Base-by-base conservation (phyloP, 2,888 invertebrate genomes). In the Acleris cristana region DNA sequence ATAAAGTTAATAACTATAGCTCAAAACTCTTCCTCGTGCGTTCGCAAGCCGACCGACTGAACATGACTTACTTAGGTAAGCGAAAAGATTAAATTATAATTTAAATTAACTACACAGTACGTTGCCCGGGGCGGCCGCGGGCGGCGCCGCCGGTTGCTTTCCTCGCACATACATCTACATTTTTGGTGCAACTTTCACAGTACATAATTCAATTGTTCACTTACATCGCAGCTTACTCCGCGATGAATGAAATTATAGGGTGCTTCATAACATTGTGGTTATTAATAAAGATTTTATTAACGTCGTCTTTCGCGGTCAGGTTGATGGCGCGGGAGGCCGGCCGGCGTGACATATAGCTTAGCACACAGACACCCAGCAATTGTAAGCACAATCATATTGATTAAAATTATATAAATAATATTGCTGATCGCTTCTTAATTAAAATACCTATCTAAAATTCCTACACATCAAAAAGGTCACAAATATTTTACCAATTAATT, bases 1-100 rank as follows among this genome's bases (percentile, higher is more conserved):
- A 87, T 83, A 91, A 87, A 87, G 87, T 89, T 90, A 88, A 84
- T 86, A 88, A 85, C 88, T 89, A 89, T 84, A 89, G 85, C 87
- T 89, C 85, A 86, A 85, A 82, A 83, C 81, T 77, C 80, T 82
- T 78, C 81, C 80, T 81, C 88, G 84, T 83, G 88, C 85, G 81
- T 87, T 83, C 86, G 76, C 82, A 88, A 89, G 89, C 90, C 86
- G 81, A 79, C 83, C 82, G 85, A 85, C 82, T 80, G 86, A 85
- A 86, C 86, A 80, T 83, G 81, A 87, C 88, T 89, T 85, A 86
- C 88, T 87, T 85, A 88, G 58, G 89, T 89, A 90, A 90, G 92
- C 90, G 86, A 90, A 34, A 34, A 72, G 68, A 53, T 62, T 53
- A 89, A 90, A 90, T 85, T 86, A 90, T 85, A 87, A 86, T 85